Evolutionary conservation across 1,140 invertebrate species (phyloP).

Genomic region (Goniozus legneri): DNA sequence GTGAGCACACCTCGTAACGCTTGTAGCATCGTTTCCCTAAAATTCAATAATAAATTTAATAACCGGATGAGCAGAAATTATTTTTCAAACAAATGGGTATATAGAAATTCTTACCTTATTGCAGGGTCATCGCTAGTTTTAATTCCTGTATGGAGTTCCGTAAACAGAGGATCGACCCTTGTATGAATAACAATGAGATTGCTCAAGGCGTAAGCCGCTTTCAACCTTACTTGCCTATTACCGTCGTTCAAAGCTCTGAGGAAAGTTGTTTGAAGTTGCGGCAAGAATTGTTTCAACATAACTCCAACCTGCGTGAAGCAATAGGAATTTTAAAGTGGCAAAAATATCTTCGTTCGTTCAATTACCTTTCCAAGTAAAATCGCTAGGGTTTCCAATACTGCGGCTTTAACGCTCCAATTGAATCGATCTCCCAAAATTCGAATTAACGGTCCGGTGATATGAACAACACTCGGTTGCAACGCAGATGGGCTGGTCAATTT

Average conservation of each 20-base stretch:
- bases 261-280: slow-evolving; percentile 97
- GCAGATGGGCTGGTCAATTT: slow-evolving; percentile 78
- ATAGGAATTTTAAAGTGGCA: no score
- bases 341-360: slow-evolving; percentile 9
- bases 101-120: slow-evolving; percentile 59
- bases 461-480: slow-evolving; percentile 90
- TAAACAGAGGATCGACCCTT: slow-evolving; percentile 82
- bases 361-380: slow-evolving; percentile 82
- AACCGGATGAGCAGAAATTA: not conserved
- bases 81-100: not conserved
- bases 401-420: slow-evolving; percentile 88
- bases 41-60: slow-evolving; percentile 17
- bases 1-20: slow-evolving; percentile 80
- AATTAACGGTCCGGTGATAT: slow-evolving; percentile 96
- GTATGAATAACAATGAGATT: slow-evolving; percentile 89
- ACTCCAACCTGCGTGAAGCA: slow-evolving; percentile 68
- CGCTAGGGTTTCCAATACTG: slow-evolving; percentile 91
- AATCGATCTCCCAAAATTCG: slow-evolving; percentile 96
- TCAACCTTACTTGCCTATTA: slow-evolving; percentile 81
- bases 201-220: slow-evolving; percentile 83
- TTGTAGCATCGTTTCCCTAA: slow-evolving; percentile 86
- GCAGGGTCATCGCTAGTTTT: slow-evolving; percentile 79
- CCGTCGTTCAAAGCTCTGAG: slow-evolving; percentile 89
- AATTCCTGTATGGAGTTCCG: slow-evolving; percentile 83
- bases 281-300: slow-evolving; percentile 95